Evolutionary conservation across 2,888 invertebrate species (phyloP).

Genomic region (Acrobasis suavella): DNA sequence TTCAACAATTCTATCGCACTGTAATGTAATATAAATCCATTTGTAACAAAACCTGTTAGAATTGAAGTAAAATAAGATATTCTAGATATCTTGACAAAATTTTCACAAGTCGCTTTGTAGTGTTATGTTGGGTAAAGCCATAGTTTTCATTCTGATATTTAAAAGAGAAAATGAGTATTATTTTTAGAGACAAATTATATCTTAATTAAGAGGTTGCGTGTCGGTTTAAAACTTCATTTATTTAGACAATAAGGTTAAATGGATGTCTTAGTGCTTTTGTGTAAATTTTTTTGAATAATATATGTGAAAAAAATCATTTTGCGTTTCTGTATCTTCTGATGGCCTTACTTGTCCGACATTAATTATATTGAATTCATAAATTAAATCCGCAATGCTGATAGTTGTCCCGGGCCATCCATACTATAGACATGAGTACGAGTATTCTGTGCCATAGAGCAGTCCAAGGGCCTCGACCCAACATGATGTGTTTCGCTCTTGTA

Average conservation of each 20-base stretch:
- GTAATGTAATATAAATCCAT: constrained; percentile 68
- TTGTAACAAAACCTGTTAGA: constrained; percentile 64
- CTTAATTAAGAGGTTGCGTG: constrained; percentile 78
- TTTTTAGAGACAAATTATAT: constrained; percentile 82
- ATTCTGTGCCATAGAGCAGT: too few species aligned
- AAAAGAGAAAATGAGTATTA: constrained; percentile 74
- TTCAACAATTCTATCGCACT: constrained; percentile 72
- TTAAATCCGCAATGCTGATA: too few species aligned
- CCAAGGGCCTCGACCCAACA: too few species aligned
- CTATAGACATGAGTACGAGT: too few species aligned
- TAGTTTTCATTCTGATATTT: constrained; percentile 66
- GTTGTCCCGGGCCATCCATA: too few species aligned
- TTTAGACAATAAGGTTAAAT: constrained; percentile 82
- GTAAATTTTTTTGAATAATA: constrained; percentile 83
- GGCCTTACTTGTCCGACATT: neutral
- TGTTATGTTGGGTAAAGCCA: constrained; percentile 70
- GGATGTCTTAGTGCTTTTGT: constrained; percentile 84
- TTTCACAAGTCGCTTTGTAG: constrained; percentile 70
- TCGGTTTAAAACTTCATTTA: constrained; percentile 79
- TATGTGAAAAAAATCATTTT: constrained; percentile 74
- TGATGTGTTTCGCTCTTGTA: too few species aligned
- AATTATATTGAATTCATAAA: too few species aligned
- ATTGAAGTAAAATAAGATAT: constrained; percentile 56
- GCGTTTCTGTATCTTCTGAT: constrained; percentile 36
- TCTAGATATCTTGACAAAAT: constrained; percentile 49